Evolutionary conservation across 2,113 vertebrate species (phyloP), one percentile per base, ranked within the genome.

Genomic region (Ploceus nigricollis): DNA sequence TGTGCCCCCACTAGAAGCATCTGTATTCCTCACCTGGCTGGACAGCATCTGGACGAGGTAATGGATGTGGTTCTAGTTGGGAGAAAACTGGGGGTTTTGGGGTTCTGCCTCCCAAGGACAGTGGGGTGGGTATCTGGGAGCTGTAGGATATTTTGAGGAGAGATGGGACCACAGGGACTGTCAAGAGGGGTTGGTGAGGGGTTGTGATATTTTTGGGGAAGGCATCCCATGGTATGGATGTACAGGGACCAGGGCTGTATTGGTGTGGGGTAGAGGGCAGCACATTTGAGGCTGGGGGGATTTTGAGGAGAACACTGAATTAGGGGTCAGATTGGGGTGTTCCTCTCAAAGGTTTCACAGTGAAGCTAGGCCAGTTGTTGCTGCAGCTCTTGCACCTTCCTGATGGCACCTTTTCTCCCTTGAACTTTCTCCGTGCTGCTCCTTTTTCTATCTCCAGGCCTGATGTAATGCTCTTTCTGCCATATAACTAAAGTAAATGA

Each of bases 271-370:
- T 42, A 50, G 24, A 30, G 20, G 28, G 30, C 33, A 61, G 19
- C 10, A n/a, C 10, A 20, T n/a, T 15, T 63, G 40, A 28, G 40
- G 8, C 1, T 30, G n/a, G 19, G 28, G 4, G 15, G 10, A 61
- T 61, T 53, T 70, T 78, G 39, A 45, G 15, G 28, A 39, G 19
- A 44, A 30, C 6, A 5, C 3, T 17, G n/a, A 3, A 4, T 31
- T 37, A 42, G 25, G 21, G 20, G 18, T 48, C 12, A 28, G 19
- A 12, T 25, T 45, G 14, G 3, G 5, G 10, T 37, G 10, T 6
- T 39, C 8, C 6, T 12, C 28, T 22, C 23, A 47, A 30, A 45
- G 10, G 16, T 47, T 71, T 35, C 24, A 15, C 0, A 0, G 35
- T 17, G 13, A 13, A 87, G 11, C 8, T n/a, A 11, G 10, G 8